A percentile compares a stretch with the other conserved stretches of the same genome.
phyloP scores from a whole-genome alignment of 2,797 vertebrate species.

The Hipposideros larvatus region DNA sequence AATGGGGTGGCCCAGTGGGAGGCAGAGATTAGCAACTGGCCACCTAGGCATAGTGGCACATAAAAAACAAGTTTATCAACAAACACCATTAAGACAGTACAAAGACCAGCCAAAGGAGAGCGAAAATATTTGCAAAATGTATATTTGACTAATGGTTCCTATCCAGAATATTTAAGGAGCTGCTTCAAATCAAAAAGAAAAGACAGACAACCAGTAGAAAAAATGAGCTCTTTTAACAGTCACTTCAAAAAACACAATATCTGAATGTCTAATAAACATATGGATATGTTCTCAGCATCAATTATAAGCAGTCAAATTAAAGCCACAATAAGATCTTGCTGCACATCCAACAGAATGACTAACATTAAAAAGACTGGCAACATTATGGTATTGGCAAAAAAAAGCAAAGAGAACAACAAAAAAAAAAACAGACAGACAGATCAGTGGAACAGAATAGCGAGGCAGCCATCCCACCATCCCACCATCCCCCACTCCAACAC shows the following conservation, averaged over 20 bases:
- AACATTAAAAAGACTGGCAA: not conserved
- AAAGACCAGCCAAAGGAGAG: not conserved
- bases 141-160: not conserved
- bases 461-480: too few species aligned
- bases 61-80: not conserved
- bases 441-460: not conserved
- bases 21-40: not conserved
- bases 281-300: not conserved
- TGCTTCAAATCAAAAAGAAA: not conserved
- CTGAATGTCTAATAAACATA: not conserved
- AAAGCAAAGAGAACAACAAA: not conserved
- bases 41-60: not conserved
- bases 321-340: not conserved
- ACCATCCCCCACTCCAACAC: too few species aligned
- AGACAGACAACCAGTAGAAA: not conserved
- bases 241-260: not conserved
- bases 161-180: not conserved
- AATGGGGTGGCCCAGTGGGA: not conserved
- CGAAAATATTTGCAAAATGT: not conserved
- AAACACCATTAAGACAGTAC: not conserved
- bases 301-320: not conserved
- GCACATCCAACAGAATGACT: not conserved
- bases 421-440: not conserved
- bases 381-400: not conserved
- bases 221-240: not conserved